Conservation (phyloP, 2,797 vertebrate species). For the Propithecus deckenii region DNA sequence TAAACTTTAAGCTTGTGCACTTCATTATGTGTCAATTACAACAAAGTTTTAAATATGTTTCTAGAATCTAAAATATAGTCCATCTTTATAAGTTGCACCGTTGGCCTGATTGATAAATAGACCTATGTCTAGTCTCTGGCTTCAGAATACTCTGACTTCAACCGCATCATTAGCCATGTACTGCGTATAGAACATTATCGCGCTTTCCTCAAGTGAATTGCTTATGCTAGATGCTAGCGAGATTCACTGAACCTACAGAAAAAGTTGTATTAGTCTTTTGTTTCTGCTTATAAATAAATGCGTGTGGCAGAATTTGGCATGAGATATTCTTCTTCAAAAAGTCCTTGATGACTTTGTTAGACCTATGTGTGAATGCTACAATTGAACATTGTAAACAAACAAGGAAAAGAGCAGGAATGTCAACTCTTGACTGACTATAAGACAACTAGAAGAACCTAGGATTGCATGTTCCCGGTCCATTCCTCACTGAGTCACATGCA, state of each 20-base stretch:
- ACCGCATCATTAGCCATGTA: not conserved
- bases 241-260: not conserved
- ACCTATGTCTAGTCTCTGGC: not conserved
- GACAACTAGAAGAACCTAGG: not conserved
- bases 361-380: not conserved
- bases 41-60: no score
- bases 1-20: not conserved
- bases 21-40: not conserved
- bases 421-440: not conserved
- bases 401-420: not conserved
- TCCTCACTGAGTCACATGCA: not conserved
- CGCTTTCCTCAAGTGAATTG: not conserved
- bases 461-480: not conserved
- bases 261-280: not conserved
- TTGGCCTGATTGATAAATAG: not conserved
- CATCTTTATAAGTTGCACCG: not conserved
- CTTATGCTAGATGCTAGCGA: not conserved
- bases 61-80: not conserved
- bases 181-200: not conserved
- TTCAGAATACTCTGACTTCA: not conserved
- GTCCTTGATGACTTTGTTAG: not conserved
- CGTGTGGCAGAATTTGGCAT: not conserved
- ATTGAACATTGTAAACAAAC: not conserved
- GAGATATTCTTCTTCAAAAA: not conserved
- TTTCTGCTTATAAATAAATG: not conserved